phyloP scores from a whole-genome alignment of 2,888 invertebrate species.

The Melanotus villosus region DNA sequence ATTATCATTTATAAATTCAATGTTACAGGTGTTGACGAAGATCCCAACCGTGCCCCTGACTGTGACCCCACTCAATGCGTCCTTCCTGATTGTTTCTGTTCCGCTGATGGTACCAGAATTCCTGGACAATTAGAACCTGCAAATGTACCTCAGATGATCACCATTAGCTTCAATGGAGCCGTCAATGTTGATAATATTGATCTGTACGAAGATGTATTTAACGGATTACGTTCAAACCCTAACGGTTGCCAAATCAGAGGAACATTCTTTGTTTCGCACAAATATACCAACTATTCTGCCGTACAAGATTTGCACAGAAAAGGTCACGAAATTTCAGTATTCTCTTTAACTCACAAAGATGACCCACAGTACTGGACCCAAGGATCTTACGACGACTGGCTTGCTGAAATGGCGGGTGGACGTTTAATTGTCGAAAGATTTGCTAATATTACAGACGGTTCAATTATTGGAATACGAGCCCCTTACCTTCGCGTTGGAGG shows the following conservation, averaged over 20 bases:
- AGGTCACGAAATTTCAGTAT: conserved; percentile 93
- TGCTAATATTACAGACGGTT: conserved; percentile 92
- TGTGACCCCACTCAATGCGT: conserved; percentile 92
- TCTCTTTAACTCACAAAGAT: conserved; percentile 93
- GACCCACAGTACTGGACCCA: conserved; percentile 92
- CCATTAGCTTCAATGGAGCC: conserved; percentile 93
- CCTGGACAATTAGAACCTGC: conserved; percentile 87
- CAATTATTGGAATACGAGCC: conserved; percentile 90
- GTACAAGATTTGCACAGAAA: conserved; percentile 90
- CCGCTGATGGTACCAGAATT: conserved; percentile 91
- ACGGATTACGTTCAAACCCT: conserved; percentile 87
- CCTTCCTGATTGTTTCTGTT: conserved; percentile 93
- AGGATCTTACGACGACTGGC: conserved; percentile 92
- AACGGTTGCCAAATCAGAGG: conserved; percentile 92
- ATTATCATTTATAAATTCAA: too few relatives aligned
- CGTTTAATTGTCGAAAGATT: conserved; percentile 90
- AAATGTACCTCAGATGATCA: conserved; percentile 94
- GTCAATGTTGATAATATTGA: conserved; percentile 95
- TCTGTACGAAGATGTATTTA: conserved; percentile 91
- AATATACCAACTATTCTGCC: conserved; percentile 92
- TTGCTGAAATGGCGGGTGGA: conserved; percentile 95
- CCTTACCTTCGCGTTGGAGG: conserved; percentile 93
- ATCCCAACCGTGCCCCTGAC: conserved; percentile 93
- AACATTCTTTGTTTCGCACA: conserved; percentile 93
- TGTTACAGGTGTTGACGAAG: conserved; percentile 86